These are phyloP conservation scores for Protaetia brevitarsis DNA, from an alignment of 1,140 invertebrate species.

Conservation along the genomic window DNA sequence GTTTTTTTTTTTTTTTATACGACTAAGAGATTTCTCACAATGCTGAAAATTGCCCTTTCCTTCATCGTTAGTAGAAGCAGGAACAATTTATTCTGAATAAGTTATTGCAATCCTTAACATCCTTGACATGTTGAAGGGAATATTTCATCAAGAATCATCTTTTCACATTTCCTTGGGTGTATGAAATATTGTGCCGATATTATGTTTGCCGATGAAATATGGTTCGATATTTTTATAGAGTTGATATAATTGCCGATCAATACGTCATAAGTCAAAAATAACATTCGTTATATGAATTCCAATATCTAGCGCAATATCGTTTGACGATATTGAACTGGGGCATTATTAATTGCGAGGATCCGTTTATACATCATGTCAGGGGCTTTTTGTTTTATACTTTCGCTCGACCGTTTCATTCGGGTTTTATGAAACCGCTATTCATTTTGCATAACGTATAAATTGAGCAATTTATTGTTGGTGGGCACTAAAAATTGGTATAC, in stretches of 20 bases:
- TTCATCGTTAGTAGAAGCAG: neutral
- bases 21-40: neutral
- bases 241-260: conserved; percentile 28
- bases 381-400: conserved; percentile 10
- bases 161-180: conserved; percentile 1
- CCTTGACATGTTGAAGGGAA: conserved; percentile 25
- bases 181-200: conserved; percentile 22
- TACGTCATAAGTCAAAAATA: conserved; percentile 23
- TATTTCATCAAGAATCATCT: conserved; percentile 28
- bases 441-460: no score
- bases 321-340: conserved; percentile 8
- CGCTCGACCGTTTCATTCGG: no score
- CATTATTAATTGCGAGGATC: neutral
- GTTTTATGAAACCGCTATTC: no score
- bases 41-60: conserved; percentile 5
- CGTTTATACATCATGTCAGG: neutral
- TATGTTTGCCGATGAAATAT: conserved; percentile 23
- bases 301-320: conserved; percentile 12
- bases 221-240: conserved; percentile 27
- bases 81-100: conserved; percentile 20
- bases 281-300: conserved; percentile 5
- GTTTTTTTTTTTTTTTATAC: neutral
- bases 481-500: no score
- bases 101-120: conserved; percentile 23
- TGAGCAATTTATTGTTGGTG: no score